Evolutionary conservation across 2,888 invertebrate genomes (phyloP).

Genomic region (Capitulum mitella): DNA sequence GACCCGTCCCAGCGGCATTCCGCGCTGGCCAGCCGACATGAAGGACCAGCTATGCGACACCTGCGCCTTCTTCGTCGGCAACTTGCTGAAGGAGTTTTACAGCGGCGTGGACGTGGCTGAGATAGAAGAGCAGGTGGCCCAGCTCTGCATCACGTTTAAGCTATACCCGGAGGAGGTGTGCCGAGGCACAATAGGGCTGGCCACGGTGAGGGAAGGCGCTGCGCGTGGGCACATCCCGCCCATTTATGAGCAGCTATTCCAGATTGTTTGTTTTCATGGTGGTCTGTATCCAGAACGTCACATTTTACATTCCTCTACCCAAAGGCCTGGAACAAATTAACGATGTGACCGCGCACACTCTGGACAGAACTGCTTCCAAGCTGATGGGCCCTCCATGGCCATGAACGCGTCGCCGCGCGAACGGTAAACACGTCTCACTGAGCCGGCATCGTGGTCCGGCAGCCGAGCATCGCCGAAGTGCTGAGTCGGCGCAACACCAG

Average conservation of each 20-base stretch:
- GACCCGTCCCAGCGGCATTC: background rate
- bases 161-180: conserved; percentile 42
- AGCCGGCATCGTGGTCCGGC: too few relatives aligned
- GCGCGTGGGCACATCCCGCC: too few relatives aligned
- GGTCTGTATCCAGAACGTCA: too few relatives aligned
- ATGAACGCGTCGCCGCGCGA: too few relatives aligned
- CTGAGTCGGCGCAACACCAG: background rate
- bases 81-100: conserved; percentile 26
- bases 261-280: too few relatives aligned
- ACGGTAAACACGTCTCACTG: too few relatives aligned
- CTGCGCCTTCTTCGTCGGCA: conserved; percentile 26
- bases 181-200: conserved; percentile 39
- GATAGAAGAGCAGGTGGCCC: conserved; percentile 32
- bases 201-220: conserved; percentile 42
- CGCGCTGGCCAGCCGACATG: background rate
- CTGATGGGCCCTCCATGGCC: too few relatives aligned
- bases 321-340: too few relatives aligned
- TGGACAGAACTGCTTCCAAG: too few relatives aligned
- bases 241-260: too few relatives aligned
- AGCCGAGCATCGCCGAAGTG: background rate
- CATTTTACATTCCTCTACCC: too few relatives aligned
- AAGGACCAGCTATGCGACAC: conserved; percentile 27
- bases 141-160: conserved; percentile 38
- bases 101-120: conserved; percentile 32
- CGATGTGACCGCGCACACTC: too few relatives aligned